Conservation (phyloP, 2,888 invertebrate genomes). For the Odontocerum albicorne region DNA sequence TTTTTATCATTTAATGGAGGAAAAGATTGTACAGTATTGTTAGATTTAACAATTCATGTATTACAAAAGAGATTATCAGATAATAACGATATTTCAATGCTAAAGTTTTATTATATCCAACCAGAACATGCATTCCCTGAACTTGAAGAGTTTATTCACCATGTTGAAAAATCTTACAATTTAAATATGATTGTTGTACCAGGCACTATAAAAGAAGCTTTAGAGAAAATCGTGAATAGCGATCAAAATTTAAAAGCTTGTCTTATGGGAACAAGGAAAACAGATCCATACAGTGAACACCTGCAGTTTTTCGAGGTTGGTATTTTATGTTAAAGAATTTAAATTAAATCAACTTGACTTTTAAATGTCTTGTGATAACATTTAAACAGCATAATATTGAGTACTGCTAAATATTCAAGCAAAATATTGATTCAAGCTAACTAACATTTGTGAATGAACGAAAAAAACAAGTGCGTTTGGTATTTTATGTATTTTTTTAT, state of each 20-base stretch:
- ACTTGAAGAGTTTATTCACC: slow-evolving; percentile 79
- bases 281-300: slow-evolving; percentile 79
- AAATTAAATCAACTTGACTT: no score
- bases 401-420: no score
- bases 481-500: no score
- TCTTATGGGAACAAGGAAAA: slow-evolving; percentile 88
- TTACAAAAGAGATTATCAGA: slow-evolving; percentile 44
- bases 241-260: slow-evolving; percentile 73
- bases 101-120: slow-evolving; percentile 79
- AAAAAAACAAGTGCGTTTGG: no score
- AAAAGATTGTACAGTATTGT: slow-evolving; percentile 94
- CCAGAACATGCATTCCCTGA: slow-evolving; percentile 82
- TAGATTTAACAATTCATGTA: slow-evolving; percentile 54
- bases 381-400: no score
- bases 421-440: no score
- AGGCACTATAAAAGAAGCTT: slow-evolving; percentile 71
- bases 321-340: slow-evolving; percentile 20
- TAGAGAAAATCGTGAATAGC: slow-evolving; percentile 62
- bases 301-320: slow-evolving; percentile 70
- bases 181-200: slow-evolving; percentile 69
- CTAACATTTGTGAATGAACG: no score
- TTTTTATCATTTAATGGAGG: slow-evolving; percentile 97
- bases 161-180: slow-evolving; percentile 70
- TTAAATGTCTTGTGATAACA: no score
- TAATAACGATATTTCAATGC: slow-evolving; percentile 47